Evolutionary conservation across 2,113 vertebrate genomes (phyloP).

Genomic region (Camelus dromedarius): DNA sequence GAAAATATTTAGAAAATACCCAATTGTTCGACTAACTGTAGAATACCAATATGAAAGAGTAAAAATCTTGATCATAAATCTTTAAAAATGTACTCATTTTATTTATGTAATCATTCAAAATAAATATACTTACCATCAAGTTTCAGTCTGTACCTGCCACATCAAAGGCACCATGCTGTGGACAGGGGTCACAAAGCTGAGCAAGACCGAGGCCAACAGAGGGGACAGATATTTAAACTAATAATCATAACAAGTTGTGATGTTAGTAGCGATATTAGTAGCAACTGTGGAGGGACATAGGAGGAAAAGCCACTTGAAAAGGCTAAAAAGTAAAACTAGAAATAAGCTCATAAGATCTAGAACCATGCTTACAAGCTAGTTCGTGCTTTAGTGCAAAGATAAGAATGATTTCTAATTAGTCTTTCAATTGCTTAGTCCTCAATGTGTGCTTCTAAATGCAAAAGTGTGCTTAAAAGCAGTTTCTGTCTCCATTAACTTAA

Average conservation of each 20-base stretch:
- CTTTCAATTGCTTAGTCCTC: conserved; percentile 36
- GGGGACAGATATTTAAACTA: background rate
- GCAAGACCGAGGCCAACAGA: background rate
- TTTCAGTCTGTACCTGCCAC: background rate
- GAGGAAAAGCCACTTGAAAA: background rate
- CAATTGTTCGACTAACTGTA: background rate
- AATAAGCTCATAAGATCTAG: conserved; percentile 34
- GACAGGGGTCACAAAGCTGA: background rate
- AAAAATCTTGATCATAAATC: background rate
- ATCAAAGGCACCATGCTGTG: background rate
- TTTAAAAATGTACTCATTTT: background rate
- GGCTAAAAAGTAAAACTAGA: background rate
- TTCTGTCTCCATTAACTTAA: conserved; percentile 51
- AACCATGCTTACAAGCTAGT: background rate
- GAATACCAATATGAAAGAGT: background rate
- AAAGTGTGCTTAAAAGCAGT: conserved; percentile 38
- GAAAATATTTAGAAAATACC: background rate
- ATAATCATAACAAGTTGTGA: background rate
- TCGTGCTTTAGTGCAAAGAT: conserved; percentile 60
- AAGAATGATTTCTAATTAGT: conserved; percentile 57
- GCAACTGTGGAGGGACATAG: background rate
- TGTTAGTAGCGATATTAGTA: background rate
- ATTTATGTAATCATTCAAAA: background rate
- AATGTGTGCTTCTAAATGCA: conserved; percentile 41
- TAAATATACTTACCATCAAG: background rate